These are phyloP conservation scores for Perccottus glenii DNA, from an alignment of 2,113 vertebrate genomes.

Conservation along the genomic window DNA sequence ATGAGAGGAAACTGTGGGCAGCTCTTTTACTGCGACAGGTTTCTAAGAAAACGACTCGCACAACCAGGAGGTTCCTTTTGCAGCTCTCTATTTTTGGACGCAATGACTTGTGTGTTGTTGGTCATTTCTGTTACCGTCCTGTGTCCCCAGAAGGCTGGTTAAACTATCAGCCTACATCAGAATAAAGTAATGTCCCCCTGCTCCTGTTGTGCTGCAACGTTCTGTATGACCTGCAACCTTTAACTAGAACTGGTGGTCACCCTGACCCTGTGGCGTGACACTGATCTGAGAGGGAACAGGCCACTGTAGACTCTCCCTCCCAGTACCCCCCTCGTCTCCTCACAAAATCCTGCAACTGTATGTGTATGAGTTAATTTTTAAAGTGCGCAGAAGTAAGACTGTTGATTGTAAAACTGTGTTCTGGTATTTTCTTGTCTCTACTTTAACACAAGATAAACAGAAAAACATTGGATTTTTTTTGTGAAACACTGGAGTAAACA, in stretches of 20 bases:
- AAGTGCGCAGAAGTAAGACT: too few species aligned
- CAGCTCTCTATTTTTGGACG: neutral
- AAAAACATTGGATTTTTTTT: neutral
- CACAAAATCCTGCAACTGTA: constrained; percentile 6
- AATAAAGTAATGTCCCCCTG: too few species aligned
- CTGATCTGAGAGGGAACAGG: constrained; percentile 18
- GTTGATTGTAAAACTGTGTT: too few species aligned
- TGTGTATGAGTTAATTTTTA: too few species aligned
- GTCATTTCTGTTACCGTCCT: neutral
- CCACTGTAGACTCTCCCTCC: constrained; percentile 6
- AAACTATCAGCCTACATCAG: too few species aligned
- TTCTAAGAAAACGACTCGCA: constrained; percentile 11
- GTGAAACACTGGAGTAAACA: neutral
- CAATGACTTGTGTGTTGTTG: neutral
- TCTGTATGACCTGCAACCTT: constrained; percentile 16
- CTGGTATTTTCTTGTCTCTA: neutral
- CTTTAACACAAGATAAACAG: neutral
- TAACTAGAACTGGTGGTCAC: constrained; percentile 24
- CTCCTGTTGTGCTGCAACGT: neutral
- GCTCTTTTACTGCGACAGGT: neutral
- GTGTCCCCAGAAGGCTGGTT: too few species aligned
- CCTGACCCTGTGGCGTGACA: constrained; percentile 24
- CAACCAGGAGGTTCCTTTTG: neutral
- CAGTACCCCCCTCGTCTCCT: neutral
- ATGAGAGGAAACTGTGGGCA: constrained; percentile 7